These are phyloP conservation scores for Misgurnus anguillicaudatus DNA, from an alignment of 2,113 vertebrate species.

Conservation along the genomic window DNA sequence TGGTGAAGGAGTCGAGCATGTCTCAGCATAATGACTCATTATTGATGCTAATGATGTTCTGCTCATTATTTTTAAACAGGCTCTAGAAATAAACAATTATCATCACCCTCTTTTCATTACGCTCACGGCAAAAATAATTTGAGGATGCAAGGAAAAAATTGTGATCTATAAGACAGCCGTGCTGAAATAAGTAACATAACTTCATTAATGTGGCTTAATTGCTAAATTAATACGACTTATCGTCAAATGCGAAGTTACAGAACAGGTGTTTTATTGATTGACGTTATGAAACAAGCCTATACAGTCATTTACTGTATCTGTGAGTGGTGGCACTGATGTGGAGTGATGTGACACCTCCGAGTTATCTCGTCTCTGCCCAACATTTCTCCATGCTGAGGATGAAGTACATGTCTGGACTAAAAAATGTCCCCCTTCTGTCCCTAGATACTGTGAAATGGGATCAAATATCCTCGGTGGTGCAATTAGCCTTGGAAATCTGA, in stretches of 20 bases:
- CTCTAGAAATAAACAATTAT: constrained; percentile 38
- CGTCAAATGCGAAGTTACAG: neutral
- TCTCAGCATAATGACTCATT: constrained; percentile 63
- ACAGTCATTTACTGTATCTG: neutral
- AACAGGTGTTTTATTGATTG: neutral
- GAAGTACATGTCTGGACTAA: constrained; percentile 31
- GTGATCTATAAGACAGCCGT: neutral
- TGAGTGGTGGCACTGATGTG: neutral
- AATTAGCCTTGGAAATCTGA: constrained; percentile 62
- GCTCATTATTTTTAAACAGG: constrained; percentile 36
- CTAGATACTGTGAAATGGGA: constrained; percentile 48
- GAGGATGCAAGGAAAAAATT: neutral
- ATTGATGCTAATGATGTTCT: constrained; percentile 60
- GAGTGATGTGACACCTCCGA: neutral
- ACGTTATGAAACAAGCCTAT: neutral
- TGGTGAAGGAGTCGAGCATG: constrained; percentile 61
- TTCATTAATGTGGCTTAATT: constrained; percentile 29
- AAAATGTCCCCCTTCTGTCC: constrained; percentile 43
- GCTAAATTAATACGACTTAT: constrained; percentile 6
- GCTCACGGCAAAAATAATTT: constrained; percentile 22
- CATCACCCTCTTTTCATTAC: constrained; percentile 29
- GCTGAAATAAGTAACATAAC: constrained; percentile 25
- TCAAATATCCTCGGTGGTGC: constrained; percentile 58
- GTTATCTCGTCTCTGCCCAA: neutral
- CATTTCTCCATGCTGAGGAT: constrained; percentile 27